Percentiles rank a stretch among this genome's conserved stretches.
Evolutionary conservation across 2,113 vertebrate species (phyloP).

Genomic region (Chelonoidis abingdonii): DNA sequence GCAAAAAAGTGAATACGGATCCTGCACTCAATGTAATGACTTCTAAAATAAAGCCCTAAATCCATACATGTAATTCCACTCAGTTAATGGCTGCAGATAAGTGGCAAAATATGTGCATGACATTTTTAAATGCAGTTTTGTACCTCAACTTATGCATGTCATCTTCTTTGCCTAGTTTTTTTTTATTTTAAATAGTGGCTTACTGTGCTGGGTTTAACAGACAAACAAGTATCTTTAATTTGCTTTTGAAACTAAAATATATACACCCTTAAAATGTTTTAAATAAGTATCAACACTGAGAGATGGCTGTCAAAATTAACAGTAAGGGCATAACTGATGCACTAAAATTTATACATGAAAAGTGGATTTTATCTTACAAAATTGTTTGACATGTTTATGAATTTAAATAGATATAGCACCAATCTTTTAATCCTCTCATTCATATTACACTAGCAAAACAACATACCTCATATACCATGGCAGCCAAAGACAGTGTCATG

Average conservation of each 20-base stretch:
- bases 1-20: slow-evolving; percentile 46
- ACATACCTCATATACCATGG: neutral
- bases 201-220: slow-evolving; percentile 23
- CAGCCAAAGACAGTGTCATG: neutral
- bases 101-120: slow-evolving; percentile 48
- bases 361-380: slow-evolving; percentile 31
- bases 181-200: slow-evolving; percentile 52
- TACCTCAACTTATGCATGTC: slow-evolving; percentile 39
- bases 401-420: slow-evolving; percentile 16
- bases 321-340: slow-evolving; percentile 34
- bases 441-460: neutral
- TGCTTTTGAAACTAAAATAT: slow-evolving; percentile 52
- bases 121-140: slow-evolving; percentile 58
- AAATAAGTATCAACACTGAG: slow-evolving; percentile 17
- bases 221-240: slow-evolving; percentile 25
- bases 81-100: slow-evolving; percentile 57
- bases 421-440: slow-evolving; percentile 40
- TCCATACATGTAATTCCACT: slow-evolving; percentile 45
- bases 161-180: neutral
- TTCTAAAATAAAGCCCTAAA: slow-evolving; percentile 64
- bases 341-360: neutral
- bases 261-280: slow-evolving; percentile 36
- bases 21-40: slow-evolving; percentile 53
- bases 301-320: slow-evolving; percentile 32
- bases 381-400: neutral